These are phyloP conservation scores for Festucalex cinctus DNA, from an alignment of 2,113 vertebrate genomes.

Conservation along the genomic window DNA sequence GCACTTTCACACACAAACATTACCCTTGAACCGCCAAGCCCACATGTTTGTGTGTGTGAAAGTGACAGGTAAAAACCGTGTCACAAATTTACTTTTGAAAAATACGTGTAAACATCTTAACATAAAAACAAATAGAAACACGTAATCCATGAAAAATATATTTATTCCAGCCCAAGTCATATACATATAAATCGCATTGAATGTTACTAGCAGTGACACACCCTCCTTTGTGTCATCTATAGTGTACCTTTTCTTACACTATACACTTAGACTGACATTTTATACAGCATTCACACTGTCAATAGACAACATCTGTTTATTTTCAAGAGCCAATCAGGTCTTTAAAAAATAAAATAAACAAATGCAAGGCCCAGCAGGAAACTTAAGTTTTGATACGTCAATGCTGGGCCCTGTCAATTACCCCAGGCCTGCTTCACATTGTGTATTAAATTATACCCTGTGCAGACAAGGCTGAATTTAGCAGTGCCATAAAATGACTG, in stretches of 20 bases:
- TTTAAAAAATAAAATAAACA: not conserved
- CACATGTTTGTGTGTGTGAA: conserved; percentile 9
- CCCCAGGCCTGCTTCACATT: not conserved
- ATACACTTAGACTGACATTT: too few relatives aligned
- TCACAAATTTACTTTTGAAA: not conserved
- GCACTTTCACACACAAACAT: conserved; percentile 57
- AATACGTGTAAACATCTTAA: not conserved
- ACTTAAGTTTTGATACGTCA: not conserved
- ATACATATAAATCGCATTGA: not conserved
- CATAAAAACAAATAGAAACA: not conserved
- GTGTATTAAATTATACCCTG: not conserved
- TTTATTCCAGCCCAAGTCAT: conserved; percentile 46
- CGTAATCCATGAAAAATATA: conserved; percentile 8
- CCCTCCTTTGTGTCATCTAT: not conserved
- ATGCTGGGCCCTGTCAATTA: not conserved
- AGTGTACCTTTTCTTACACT: not conserved
- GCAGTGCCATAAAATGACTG: not conserved
- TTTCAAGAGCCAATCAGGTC: not conserved
- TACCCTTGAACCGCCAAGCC: conserved; percentile 58
- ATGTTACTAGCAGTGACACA: not conserved
- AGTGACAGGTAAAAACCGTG: not conserved
- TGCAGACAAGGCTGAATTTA: not conserved
- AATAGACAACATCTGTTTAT: not conserved
- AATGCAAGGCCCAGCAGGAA: not conserved
- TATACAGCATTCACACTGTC: not conserved